Evolutionary conservation across 2,888 invertebrate species (phyloP).

Genomic region (Smittia aterrima): DNA sequence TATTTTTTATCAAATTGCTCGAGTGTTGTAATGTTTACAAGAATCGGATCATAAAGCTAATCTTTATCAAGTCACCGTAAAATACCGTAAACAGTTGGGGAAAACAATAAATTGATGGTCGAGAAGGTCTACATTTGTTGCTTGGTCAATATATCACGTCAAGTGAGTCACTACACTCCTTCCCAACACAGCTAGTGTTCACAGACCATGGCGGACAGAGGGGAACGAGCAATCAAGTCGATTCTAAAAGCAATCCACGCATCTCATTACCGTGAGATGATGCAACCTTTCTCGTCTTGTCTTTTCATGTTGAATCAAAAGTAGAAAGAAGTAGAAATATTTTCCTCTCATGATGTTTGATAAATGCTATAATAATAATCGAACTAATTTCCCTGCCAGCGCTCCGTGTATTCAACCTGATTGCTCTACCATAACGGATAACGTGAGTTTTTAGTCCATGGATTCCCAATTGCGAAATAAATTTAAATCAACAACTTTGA

Average conservation of each 20-base stretch:
- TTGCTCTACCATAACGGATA: slow-evolving; percentile 35
- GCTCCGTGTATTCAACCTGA: slow-evolving; percentile 20
- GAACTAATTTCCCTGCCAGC: slow-evolving; percentile 10
- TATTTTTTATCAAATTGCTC: too few relatives aligned
- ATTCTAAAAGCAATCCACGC: neutral
- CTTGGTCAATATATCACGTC: neutral
- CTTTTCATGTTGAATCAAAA: neutral
- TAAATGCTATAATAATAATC: neutral
- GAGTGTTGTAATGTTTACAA: too few relatives aligned
- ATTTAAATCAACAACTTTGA: slow-evolving; percentile 31
- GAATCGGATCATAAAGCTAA: neutral
- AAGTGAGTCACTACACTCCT: neutral
- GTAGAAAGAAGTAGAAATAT: neutral
- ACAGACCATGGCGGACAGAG: slow-evolving; percentile 3
- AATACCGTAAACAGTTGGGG: neutral
- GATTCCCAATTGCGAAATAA: slow-evolving; percentile 35
- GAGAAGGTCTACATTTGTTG: neutral
- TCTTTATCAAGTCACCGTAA: neutral
- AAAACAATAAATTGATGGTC: neutral
- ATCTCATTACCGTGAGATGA: neutral
- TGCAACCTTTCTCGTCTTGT: neutral
- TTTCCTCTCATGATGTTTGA: neutral
- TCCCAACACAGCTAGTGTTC: neutral
- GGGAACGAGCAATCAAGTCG: neutral
- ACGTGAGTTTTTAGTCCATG: slow-evolving; percentile 40